These are phyloP conservation scores for Drosophila sordidula DNA, from an alignment of 2,888 invertebrate genomes.

Conservation along the genomic window DNA sequence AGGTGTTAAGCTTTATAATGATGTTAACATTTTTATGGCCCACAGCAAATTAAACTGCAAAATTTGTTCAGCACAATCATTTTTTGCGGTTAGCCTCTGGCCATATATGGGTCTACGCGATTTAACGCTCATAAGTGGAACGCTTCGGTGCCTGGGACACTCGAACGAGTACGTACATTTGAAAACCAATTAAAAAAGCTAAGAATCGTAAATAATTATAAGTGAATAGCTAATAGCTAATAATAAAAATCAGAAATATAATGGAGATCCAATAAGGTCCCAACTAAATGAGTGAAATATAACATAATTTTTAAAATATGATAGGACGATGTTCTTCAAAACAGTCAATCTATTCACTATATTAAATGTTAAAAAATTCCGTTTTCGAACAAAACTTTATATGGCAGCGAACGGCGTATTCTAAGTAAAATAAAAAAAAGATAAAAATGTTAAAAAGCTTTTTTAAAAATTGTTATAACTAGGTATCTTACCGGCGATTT, in stretches of 20 bases:
- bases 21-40: slow-evolving; percentile 77
- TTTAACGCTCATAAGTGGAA: slow-evolving; percentile 43
- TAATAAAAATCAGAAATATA: background rate
- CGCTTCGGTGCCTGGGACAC: slow-evolving; percentile 24
- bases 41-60: slow-evolving; percentile 68
- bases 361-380: too few relatives aligned
- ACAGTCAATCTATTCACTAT: too few relatives aligned
- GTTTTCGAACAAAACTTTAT: too few relatives aligned
- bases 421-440: too few relatives aligned
- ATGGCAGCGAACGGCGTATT: too few relatives aligned
- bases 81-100: slow-evolving; percentile 45
- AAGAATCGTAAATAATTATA: slow-evolving; percentile 45
- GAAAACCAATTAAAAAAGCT: slow-evolving; percentile 62
- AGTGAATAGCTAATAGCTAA: slow-evolving; percentile 43
- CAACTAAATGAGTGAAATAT: background rate
- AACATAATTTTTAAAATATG: too few relatives aligned
- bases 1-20: slow-evolving; percentile 78
- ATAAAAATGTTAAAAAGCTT: too few relatives aligned
- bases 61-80: slow-evolving; percentile 68
- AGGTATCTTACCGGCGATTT: too few relatives aligned
- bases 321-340: too few relatives aligned
- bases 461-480: too few relatives aligned
- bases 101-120: slow-evolving; percentile 55
- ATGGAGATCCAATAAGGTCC: background rate
- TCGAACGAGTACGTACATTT: slow-evolving; percentile 26